Evolutionary conservation across 37 sponge, comb jelly and placozoan genomes (phyloP), one percentile per base, ranked within the genome.

Genomic region (Chondrosia reniformis): DNA sequence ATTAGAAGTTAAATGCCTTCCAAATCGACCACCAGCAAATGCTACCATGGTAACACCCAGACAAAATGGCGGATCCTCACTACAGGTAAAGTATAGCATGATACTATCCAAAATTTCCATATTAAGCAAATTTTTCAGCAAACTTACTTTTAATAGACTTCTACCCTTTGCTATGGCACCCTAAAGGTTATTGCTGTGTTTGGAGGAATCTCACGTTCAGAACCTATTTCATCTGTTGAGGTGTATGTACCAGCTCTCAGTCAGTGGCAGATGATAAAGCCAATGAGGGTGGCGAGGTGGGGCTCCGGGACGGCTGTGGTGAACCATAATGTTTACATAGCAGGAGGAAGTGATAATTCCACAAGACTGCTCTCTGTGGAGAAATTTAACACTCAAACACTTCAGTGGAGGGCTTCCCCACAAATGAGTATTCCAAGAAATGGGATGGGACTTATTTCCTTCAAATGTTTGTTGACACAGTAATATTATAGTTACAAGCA

Each of bases 311-410:
- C 63, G 24, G 82, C 73, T 31, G 55, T 75, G 39, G 37, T 84
- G 64, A 57, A 43, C 7, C 31, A 59, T 37, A 63, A 81, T 4
- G 77, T 92, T 24, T 89, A 85, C 36, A 34, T 88, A 1, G 86
- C 90, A 9, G 93, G 93, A 19, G 93, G 93, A 25, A 79, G 75
- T 28, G 86, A 89, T 62, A 85, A 76, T 22, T 78, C 85, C 24
- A 71, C 79, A 21, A 67, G 86, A 8, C 76, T 92, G 58, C 58
- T 58, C 80, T 71, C 79, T 25, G 89, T 88, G 19, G 89, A 85
- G 45, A 22, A 71, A 5, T 92, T 84, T 44, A 77, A 84, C 36
- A 62, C 80, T 28, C 9, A n/a, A 7, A 57, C 31, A 0, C 80
- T 79, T 33, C 73, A 77, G 37, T 89, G 89, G 89, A 84, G 45